Evolutionary conservation across 2,888 invertebrate species (phyloP).

Genomic region (Myopa tessellatipennis): DNA sequence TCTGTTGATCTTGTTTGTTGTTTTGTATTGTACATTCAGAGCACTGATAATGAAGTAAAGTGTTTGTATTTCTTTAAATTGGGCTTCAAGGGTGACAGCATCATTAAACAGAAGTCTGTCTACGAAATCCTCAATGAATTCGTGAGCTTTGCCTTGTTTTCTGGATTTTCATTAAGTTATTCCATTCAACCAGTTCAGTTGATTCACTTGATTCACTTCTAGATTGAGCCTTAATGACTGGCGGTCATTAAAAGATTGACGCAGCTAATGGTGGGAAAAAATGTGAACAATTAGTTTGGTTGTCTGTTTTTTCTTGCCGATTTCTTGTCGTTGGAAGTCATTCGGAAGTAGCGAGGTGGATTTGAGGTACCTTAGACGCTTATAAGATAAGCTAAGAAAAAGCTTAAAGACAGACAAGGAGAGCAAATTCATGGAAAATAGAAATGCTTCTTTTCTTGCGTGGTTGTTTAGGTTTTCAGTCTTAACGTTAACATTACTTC

Average conservation of each 20-base stretch:
- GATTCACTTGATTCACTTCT: conserved; percentile 29
- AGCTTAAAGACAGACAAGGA: not conserved
- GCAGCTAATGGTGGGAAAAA: conserved; percentile 38
- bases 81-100: conserved; percentile 5
- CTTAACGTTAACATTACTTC: conserved; percentile 18
- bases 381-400: not conserved
- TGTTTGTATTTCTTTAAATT: not conserved
- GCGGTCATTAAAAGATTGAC: conserved; percentile 34
- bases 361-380: not conserved
- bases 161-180: not conserved
- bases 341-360: too few relatives aligned
- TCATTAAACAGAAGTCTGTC: conserved; percentile 19
- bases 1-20: too few relatives aligned
- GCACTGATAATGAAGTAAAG: too few relatives aligned
- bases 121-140: conserved; percentile 20
- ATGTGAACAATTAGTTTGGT: conserved; percentile 8
- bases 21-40: too few relatives aligned
- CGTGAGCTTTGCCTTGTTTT: not conserved
- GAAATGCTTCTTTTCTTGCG: too few relatives aligned
- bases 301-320: not conserved
- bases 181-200: not conserved
- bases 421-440: too few relatives aligned
- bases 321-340: not conserved
- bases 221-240: conserved; percentile 27
- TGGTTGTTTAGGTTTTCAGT: conserved; percentile 1